Percentiles rank a stretch among this genome's conserved stretches.
Evolutionary conservation across 2,113 vertebrate species (phyloP).

Genomic region (Syngnathus typhle): DNA sequence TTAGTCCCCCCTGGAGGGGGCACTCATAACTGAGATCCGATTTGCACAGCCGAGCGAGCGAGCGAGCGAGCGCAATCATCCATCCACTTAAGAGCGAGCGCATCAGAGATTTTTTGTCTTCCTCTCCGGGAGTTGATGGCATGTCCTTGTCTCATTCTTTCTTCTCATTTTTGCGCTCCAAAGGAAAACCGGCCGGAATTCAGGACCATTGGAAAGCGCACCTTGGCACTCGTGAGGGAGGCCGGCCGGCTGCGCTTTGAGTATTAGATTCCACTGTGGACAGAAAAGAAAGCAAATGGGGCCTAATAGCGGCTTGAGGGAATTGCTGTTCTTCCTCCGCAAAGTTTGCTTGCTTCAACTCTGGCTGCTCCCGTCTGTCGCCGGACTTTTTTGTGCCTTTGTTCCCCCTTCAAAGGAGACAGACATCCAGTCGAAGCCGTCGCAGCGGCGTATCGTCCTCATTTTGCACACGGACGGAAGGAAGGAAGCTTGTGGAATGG

Average conservation of each 20-base stretch:
- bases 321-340: not conserved
- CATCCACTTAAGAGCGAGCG: slow-evolving; percentile 48
- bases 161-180: not conserved
- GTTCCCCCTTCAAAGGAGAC: slow-evolving; percentile 4
- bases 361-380: not conserved
- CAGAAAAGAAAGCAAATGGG: too few relatives aligned
- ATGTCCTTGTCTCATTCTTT: not conserved
- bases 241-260: too few relatives aligned
- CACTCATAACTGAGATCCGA: slow-evolving; percentile 65
- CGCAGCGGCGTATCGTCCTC: not conserved
- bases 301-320: not conserved
- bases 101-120: slow-evolving; percentile 2
- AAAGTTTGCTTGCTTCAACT: slow-evolving; percentile 4
- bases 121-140: too few relatives aligned
- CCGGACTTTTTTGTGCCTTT: slow-evolving; percentile 1
- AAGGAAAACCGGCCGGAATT: too few relatives aligned
- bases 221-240: too few relatives aligned
- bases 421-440: not conserved
- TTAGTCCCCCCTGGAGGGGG: slow-evolving; percentile 58
- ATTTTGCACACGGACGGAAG: not conserved
- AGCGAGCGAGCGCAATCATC: slow-evolving; percentile 13
- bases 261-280: too few relatives aligned
- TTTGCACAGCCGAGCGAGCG: slow-evolving; percentile 14
- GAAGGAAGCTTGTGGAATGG: not conserved
- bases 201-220: too few relatives aligned